phyloP scores from a whole-genome alignment of 2,888 invertebrate species.

The Maniola hyperantus region DNA sequence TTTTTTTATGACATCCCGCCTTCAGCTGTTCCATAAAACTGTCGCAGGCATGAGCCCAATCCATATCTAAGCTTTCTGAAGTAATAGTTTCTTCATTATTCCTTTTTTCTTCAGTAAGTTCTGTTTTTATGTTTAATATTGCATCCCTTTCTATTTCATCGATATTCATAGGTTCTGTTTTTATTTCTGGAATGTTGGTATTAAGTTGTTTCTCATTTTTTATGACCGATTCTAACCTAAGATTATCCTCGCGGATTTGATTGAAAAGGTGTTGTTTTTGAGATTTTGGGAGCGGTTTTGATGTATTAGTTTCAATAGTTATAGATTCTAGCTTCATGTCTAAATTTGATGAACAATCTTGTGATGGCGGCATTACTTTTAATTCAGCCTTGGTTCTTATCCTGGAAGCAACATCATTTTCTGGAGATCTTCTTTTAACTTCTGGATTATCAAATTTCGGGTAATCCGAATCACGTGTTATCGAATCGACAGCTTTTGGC shows the following conservation, averaged over 20 bases:
- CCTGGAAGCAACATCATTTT: conserved; percentile 85
- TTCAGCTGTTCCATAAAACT: conserved; percentile 90
- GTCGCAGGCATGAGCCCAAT: conserved; percentile 89
- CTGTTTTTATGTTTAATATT: conserved; percentile 68
- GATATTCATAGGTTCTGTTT: conserved; percentile 86
- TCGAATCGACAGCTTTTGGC: conserved; percentile 87
- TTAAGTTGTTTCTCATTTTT: conserved; percentile 84
- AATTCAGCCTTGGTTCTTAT: conserved; percentile 94
- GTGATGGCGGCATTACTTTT: conserved; percentile 83
- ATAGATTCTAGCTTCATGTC: conserved; percentile 48
- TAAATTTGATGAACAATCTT: conserved; percentile 55
- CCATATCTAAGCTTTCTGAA: conserved; percentile 61
- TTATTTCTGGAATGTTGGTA: conserved; percentile 80
- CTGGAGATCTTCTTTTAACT: conserved; percentile 66
- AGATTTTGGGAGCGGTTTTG: conserved; percentile 69
- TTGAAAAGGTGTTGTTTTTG: conserved; percentile 74
- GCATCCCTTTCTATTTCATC: conserved; percentile 85
- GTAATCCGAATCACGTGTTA: conserved; percentile 78
- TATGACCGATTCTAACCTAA: conserved; percentile 81
- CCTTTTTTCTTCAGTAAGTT: conserved; percentile 57
- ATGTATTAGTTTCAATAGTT: conserved; percentile 52
- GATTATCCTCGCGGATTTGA: conserved; percentile 73
- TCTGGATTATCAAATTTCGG: conserved; percentile 59
- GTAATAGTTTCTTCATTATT: conserved; percentile 40
- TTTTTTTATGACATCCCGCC: conserved; percentile 82